These are phyloP conservation scores for Mystacornis crossleyi DNA, from an alignment of 2,113 vertebrate genomes.

Conservation along the genomic window DNA sequence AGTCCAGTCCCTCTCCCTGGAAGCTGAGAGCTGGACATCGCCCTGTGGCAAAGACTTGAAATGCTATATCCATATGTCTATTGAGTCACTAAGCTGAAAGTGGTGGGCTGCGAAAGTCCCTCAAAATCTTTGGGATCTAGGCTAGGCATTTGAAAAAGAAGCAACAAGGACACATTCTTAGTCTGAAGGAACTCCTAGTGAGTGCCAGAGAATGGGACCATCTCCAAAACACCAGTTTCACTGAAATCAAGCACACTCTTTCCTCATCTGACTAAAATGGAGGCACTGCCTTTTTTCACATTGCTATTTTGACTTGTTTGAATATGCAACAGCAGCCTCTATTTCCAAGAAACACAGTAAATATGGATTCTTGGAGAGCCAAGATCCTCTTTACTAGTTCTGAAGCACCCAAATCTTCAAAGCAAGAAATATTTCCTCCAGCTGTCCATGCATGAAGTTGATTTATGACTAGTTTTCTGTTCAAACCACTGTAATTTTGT, in stretches of 20 bases:
- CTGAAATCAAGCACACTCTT: neutral
- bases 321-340: neutral
- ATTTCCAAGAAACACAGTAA: neutral
- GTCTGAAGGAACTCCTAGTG: neutral
- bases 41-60: neutral
- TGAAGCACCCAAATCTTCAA: neutral
- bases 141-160: neutral
- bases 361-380: neutral
- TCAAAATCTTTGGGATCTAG: neutral
- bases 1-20: neutral
- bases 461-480: constrained; percentile 81
- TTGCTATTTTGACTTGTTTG: neutral
- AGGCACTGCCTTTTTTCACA: neutral
- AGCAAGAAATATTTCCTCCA: constrained; percentile 46
- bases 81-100: neutral
- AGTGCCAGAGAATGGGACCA: neutral
- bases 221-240: neutral
- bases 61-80: neutral
- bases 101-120: neutral
- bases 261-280: neutral
- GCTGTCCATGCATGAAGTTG: constrained; percentile 57
- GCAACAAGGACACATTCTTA: fast-evolving
- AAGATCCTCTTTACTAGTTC: neutral
- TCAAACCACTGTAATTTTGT: constrained; percentile 82
- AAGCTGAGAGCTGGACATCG: neutral